A percentile compares a stretch with the other conserved stretches of the same genome.
phyloP scores from a whole-genome alignment of 2,113 vertebrate genomes.

The Romanogobio albipinnatus region DNA sequence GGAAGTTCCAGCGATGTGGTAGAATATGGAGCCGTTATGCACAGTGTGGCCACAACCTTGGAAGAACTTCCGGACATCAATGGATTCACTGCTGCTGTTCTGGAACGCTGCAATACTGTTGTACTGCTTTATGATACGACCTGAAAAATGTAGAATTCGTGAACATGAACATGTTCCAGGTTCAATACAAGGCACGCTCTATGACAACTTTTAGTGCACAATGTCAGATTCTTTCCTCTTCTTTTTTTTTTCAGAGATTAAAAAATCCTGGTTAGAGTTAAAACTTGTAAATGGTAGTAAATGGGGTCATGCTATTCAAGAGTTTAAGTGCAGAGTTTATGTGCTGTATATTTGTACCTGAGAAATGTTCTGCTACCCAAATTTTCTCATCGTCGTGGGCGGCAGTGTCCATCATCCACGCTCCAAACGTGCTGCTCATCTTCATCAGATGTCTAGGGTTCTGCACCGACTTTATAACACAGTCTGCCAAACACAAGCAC shows the following conservation, averaged over 20 bases:
- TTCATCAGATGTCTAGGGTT: conserved; percentile 81
- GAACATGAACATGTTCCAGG: not conserved
- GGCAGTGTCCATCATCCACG: conserved; percentile 89
- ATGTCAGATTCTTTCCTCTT: not conserved
- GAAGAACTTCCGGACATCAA: conserved; percentile 84
- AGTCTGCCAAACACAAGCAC: conserved; percentile 71
- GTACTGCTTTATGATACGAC: conserved; percentile 84
- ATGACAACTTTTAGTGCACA: not conserved
- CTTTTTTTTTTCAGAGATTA: not conserved
- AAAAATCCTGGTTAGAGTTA: not conserved
- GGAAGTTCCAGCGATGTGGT: conserved; percentile 86
- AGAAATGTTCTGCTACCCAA: conserved; percentile 94
- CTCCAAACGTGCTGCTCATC: conserved; percentile 85
- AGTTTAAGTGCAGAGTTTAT: not conserved
- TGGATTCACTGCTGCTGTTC: conserved; percentile 75
- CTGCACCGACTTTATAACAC: conserved; percentile 83
- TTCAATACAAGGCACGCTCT: not conserved
- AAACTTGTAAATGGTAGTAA: not conserved
- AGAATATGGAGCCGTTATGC: conserved; percentile 89
- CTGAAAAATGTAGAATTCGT: conserved; percentile 64
- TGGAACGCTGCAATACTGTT: conserved; percentile 80
- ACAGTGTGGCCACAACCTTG: conserved; percentile 89
- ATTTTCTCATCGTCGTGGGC: conserved; percentile 81
- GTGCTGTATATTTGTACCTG: conserved; percentile 73
- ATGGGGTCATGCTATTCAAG: not conserved